Percentiles rank a stretch among this genome's conserved stretches.
Conservation (phyloP, 1,140 invertebrate genomes). For the Pararge aegeria region DNA sequence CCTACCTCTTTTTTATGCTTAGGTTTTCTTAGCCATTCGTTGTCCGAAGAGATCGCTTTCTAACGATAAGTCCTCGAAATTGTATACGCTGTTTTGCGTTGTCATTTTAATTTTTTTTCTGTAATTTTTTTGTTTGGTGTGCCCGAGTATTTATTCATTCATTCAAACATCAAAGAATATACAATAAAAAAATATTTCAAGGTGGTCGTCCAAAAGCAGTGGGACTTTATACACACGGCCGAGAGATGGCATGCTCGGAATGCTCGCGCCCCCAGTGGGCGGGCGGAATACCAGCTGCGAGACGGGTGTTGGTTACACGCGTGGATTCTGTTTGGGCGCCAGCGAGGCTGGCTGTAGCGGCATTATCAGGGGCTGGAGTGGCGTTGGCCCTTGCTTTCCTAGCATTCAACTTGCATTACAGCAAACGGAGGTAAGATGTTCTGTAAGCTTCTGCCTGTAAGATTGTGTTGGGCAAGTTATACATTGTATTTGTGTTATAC, state of each 20-base stretch:
- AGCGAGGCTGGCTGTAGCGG: constrained; percentile 71
- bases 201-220: constrained; percentile 85
- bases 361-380: constrained; percentile 88
- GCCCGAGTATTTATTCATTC: no score
- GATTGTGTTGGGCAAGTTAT: no score
- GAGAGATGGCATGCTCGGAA: constrained; percentile 82
- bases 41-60: no score
- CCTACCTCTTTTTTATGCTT: no score
- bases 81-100: no score
- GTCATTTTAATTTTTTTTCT: no score
- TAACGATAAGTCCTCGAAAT: no score
- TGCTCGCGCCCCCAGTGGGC: constrained; percentile 88
- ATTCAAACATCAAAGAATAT: no score
- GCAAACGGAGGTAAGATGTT: constrained; percentile 87
- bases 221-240: constrained; percentile 86
- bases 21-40: no score
- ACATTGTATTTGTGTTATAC: no score
- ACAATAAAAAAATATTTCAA: constrained; percentile 45
- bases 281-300: constrained; percentile 87
- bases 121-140: no score
- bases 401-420: constrained; percentile 92
- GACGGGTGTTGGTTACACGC: constrained; percentile 84
- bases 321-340: constrained; percentile 87
- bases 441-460: no score
- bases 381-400: constrained; percentile 88